Conservation (phyloP, 2,888 invertebrate genomes). For the Mimas tiliae region DNA sequence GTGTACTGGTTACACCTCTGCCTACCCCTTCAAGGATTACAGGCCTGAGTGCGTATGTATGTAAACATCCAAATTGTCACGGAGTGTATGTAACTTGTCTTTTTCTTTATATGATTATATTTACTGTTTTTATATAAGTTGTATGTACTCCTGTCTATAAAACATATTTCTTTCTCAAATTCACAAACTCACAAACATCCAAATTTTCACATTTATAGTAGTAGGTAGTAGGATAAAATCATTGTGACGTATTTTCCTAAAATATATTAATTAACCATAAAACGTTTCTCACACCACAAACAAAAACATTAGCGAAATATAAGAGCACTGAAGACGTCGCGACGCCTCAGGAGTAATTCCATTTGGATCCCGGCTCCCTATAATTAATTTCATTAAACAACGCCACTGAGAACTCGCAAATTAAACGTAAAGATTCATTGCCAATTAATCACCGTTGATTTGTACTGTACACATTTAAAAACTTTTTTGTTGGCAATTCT, state of each 20-base stretch:
- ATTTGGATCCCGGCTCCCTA: conserved; percentile 10
- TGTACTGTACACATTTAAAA: conserved; percentile 8
- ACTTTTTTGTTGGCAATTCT: conserved; percentile 10
- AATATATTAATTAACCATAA: background rate
- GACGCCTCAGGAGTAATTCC: conserved; percentile 14
- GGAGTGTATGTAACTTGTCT: no score
- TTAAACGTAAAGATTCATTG: conserved; percentile 20
- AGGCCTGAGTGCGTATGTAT: no score
- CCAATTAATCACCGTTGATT: conserved; percentile 24
- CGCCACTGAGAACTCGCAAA: conserved; percentile 12
- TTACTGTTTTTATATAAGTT: no score
- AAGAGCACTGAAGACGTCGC: background rate
- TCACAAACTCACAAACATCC: no score
- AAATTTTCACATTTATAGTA: no score
- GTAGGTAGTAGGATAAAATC: no score
- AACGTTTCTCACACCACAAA: background rate
- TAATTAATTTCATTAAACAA: conserved; percentile 23
- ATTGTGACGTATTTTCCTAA: background rate
- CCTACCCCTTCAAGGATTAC: no score
- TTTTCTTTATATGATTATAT: no score
- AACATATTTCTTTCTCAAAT: no score
- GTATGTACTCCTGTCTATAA: no score
- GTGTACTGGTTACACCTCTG: no score
- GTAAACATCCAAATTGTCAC: no score
- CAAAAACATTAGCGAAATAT: conserved; percentile 4